A percentile compares a stretch with the other conserved stretches of the same genome.
phyloP scores from a whole-genome alignment of 2,113 vertebrate species.

The Pardalotus punctatus region DNA sequence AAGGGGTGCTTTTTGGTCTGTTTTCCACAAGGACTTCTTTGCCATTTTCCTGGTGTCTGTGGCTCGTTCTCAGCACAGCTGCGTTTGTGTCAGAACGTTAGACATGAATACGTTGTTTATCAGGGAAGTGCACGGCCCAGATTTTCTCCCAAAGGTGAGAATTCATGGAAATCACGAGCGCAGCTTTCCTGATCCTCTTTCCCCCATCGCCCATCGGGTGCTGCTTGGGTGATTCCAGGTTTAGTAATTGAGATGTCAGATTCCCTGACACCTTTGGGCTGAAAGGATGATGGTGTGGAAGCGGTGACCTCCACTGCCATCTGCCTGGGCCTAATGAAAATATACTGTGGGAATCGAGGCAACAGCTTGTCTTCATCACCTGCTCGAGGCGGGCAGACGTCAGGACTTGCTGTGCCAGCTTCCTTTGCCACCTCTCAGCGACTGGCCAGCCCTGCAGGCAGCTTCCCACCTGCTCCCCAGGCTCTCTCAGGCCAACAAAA shows the following conservation, averaged over 20 bases:
- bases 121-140: not conserved
- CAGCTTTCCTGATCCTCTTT: not conserved
- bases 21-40: not conserved
- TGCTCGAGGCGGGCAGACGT: not conserved
- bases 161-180: not conserved
- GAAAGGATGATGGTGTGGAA: slow-evolving; percentile 28
- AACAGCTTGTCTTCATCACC: slow-evolving; percentile 49
- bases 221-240: not conserved
- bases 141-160: not conserved
- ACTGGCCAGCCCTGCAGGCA: not conserved
- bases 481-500: not conserved
- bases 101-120: not conserved
- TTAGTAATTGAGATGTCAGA: slow-evolving; percentile 29
- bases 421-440: not conserved
- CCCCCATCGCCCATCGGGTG: not conserved
- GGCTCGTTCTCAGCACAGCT: slow-evolving; percentile 19
- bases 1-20: not conserved
- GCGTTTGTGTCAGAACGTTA: not conserved
- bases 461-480: not conserved
- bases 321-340: slow-evolving; percentile 55
- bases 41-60: not conserved
- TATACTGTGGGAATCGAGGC: slow-evolving; percentile 36
- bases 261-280: not conserved
- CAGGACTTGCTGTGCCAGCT: slow-evolving; percentile 3
- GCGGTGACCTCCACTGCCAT: slow-evolving; percentile 24